A percentile compares a stretch with the other conserved stretches of the same genome.
phyloP scores from a whole-genome alignment of 2,797 vertebrate genomes.

The Eremophila alpestris region DNA sequence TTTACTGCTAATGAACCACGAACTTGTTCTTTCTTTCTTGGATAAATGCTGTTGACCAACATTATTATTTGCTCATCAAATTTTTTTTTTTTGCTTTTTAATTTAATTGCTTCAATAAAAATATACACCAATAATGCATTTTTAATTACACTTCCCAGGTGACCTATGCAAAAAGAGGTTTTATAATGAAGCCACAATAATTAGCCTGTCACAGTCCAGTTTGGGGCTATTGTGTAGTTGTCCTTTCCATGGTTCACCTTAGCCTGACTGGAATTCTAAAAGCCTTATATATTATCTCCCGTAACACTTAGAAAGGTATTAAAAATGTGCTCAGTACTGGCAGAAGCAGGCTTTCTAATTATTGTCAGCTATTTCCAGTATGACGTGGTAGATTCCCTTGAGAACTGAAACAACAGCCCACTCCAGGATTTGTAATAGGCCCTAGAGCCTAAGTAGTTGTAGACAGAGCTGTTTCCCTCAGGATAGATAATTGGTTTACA shows the following conservation, averaged over 20 bases:
- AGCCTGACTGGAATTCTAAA: conserved; percentile 90
- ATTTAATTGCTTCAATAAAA: conserved; percentile 99
- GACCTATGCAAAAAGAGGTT: conserved; percentile 97
- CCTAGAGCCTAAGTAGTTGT: conserved; percentile 85
- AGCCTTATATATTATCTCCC: conserved; percentile 85
- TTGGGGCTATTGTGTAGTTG: conserved; percentile 93
- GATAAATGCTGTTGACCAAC: conserved; percentile 98
- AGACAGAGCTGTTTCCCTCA: conserved; percentile 83
- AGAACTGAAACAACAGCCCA: conserved; percentile 82
- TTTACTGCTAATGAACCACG: conserved; percentile 88
- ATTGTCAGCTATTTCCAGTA: conserved; percentile 83
- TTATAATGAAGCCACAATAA: conserved; percentile 97
- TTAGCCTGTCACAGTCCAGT: conserved; percentile 98
- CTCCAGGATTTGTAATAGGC: conserved; percentile 86
- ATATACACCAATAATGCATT: conserved; percentile 97
- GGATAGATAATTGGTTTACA: conserved; percentile 87
- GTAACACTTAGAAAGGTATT: conserved; percentile 85
- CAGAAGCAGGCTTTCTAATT: conserved; percentile 85
- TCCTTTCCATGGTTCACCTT: conserved; percentile 88
- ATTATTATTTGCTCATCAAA: conserved; percentile 95
- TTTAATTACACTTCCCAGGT: conserved; percentile 98
- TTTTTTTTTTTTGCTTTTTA: conserved; percentile 96
- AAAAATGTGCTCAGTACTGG: conserved; percentile 82
- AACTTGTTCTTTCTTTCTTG: conserved; percentile 85
- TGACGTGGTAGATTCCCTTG: conserved; percentile 84